Evolutionary conservation across 2,113 vertebrate genomes (phyloP).

Genomic region (Pithys albifrons): DNA sequence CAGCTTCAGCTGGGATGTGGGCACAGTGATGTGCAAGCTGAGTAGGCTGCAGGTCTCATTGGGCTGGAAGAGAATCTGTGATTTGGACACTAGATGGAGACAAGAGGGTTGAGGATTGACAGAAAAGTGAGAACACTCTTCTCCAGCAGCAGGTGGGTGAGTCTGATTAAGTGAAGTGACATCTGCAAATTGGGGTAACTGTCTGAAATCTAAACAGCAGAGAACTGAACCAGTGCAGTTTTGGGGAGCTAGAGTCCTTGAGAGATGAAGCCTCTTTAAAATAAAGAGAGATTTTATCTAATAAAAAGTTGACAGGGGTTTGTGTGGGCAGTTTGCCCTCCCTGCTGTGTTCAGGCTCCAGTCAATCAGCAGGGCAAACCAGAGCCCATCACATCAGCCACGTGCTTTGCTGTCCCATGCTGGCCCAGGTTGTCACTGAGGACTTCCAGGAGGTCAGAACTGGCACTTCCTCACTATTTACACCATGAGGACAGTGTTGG

Average conservation of each 20-base stretch:
- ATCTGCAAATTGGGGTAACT: neutral
- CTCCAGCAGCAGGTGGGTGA: neutral
- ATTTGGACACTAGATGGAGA: conserved; percentile 52
- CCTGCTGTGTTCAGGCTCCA: neutral
- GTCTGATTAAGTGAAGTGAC: rapidly evolving
- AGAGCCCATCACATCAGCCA: neutral
- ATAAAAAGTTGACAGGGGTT: neutral
- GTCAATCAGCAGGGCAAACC: neutral
- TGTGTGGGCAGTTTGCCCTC: neutral
- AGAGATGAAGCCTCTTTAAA: neutral
- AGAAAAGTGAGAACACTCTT: neutral
- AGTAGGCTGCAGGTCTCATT: neutral
- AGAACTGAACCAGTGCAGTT: neutral
- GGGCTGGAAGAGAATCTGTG: neutral
- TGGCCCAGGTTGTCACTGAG: neutral
- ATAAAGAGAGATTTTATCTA: neutral
- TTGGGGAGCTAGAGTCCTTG: neutral
- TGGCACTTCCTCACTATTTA: neutral
- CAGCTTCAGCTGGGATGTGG: neutral
- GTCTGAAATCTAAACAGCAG: neutral
- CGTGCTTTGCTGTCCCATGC: rapidly evolving
- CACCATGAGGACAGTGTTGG: neutral
- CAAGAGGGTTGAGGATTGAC: neutral
- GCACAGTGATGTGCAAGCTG: neutral
- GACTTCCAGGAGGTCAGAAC: neutral